phyloP scores from a whole-genome alignment of 2,113 vertebrate genomes.

The Amphilophus citrinellus region DNA sequence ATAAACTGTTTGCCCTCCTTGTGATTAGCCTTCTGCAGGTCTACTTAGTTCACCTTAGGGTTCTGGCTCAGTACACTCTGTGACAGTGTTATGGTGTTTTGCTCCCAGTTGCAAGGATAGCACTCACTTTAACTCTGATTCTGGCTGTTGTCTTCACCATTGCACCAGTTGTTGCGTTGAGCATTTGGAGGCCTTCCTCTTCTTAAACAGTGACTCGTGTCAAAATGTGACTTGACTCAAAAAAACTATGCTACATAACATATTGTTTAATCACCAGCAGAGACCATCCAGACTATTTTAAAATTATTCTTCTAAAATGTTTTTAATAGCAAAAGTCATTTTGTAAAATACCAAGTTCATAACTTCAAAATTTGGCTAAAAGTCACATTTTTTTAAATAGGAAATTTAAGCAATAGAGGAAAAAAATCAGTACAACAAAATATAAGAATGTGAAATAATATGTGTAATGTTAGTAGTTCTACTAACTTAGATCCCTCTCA shows the following conservation, averaged over 20 bases:
- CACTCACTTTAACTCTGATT: background rate
- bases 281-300: too few species aligned
- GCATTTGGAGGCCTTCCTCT: background rate
- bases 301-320: too few species aligned
- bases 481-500: background rate
- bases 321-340: too few species aligned
- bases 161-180: too few species aligned
- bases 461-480: too few species aligned
- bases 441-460: too few species aligned
- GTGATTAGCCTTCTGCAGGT: background rate
- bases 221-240: background rate
- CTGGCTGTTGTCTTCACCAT: background rate
- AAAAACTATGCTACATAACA: background rate
- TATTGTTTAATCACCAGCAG: too few species aligned
- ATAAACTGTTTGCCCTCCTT: background rate
- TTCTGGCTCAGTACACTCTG: background rate
- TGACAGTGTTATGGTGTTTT: conserved; percentile 2
- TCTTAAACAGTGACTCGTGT: background rate
- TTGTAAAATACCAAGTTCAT: too few species aligned
- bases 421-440: too few species aligned
- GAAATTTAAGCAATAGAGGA: too few species aligned
- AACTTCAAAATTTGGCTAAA: too few species aligned
- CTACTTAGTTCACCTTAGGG: background rate
- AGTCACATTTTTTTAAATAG: too few species aligned
- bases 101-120: background rate